Conservation (phyloP, 2,888 invertebrate species). For the Lottia scabra region DNA sequence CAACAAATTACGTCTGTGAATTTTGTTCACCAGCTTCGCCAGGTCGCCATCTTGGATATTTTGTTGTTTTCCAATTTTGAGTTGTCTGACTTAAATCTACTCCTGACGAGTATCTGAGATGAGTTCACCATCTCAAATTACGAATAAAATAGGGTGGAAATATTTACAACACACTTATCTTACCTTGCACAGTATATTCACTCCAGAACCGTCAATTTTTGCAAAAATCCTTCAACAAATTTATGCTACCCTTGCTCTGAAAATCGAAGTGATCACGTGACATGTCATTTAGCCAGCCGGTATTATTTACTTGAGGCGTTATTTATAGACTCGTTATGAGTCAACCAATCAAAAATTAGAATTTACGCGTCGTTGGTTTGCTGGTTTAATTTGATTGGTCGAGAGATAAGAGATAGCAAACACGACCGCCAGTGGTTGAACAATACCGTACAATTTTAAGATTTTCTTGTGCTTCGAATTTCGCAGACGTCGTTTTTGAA, state of each 20-base stretch:
- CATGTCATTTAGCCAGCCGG: slow-evolving; percentile 31
- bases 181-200: slow-evolving; percentile 9
- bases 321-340: slow-evolving; percentile 24
- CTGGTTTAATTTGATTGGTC: slow-evolving; percentile 12
- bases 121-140: neutral
- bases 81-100: slow-evolving; percentile 4
- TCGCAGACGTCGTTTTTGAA: neutral
- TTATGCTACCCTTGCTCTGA: slow-evolving; percentile 7
- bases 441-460: slow-evolving; percentile 9
- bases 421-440: slow-evolving; percentile 8
- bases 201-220: slow-evolving; percentile 6
- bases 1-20: slow-evolving; percentile 9
- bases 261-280: slow-evolving; percentile 40
- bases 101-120: neutral
- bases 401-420: slow-evolving; percentile 6
- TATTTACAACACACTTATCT: slow-evolving; percentile 3
- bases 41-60: slow-evolving; percentile 18
- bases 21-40: slow-evolving; percentile 9
- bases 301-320: slow-evolving; percentile 43
- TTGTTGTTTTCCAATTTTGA: slow-evolving; percentile 9
- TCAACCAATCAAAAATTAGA: slow-evolving; percentile 21
- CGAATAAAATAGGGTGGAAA: slow-evolving; percentile 8
- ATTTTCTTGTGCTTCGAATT: neutral
- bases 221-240: slow-evolving; percentile 8
- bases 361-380: neutral